Base-by-base conservation (phyloP, 2,113 vertebrate genomes). In the Mesembrinibis cayennensis region DNA sequence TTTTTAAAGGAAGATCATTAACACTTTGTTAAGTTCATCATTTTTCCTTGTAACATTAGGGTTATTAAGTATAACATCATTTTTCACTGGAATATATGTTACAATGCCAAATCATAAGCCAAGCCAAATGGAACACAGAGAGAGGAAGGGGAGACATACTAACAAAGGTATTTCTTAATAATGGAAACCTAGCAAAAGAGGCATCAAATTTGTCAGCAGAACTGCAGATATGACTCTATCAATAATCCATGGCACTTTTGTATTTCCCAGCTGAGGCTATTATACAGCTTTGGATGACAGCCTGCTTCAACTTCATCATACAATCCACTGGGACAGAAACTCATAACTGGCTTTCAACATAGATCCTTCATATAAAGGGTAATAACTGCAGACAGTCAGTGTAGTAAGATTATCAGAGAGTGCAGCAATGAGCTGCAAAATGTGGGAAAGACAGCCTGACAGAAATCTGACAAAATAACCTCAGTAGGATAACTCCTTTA, bases 321-420 rank as follows among this genome's bases (percentile, higher is more conserved):
- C 97, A 98, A 98, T 98, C 99, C 98, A 93, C 97, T 25, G 99
- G 98, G 99, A 99, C 98, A 98, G 98, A 99, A 99, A 99, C 98
- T 99, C 99, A 99, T 99, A 99, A 99, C 99, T 97, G 97, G 97
- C 98, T 99, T 98, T 99, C 99, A 98, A 99, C 99, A 98, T 97
- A 99, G 98, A 98, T 98, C 97, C 97, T 99, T 98, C 98, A 93
- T 98, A 98, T 98, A 98, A 98, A 98, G 98, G 98, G 97, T 98
- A 99, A 99, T 99, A 99, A 99, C 98, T 98, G 97, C 98, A 98
- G 98, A 98, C 98, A 98, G 98, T 98, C 98, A 98, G 98, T 97
- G 97, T 95, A 97, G 96, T 94, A 96, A 97, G 98, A 98, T 98
- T 98, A 98, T 97, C 98, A 97, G 93, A 97, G 96, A 98, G 95